Conservation (phyloP, 2,888 invertebrate genomes). For the Drosophila percnosoma region DNA sequence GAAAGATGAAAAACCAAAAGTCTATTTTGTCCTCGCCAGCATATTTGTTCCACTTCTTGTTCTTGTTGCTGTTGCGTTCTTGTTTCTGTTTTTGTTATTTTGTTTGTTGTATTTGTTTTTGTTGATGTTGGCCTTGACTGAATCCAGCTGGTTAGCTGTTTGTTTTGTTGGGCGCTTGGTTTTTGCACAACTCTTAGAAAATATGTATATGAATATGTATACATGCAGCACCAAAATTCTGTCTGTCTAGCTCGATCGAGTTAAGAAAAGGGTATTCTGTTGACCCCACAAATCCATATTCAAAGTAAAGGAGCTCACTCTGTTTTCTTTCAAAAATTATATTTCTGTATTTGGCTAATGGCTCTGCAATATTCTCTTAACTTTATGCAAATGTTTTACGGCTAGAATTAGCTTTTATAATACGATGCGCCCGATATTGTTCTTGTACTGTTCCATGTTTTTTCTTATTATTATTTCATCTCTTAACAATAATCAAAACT, state of each 20-base stretch:
- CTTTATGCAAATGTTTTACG: slow-evolving; percentile 12
- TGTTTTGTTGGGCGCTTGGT: slow-evolving; percentile 12
- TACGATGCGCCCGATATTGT: background rate
- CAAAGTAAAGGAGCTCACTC: slow-evolving; percentile 11
- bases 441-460: background rate
- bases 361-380: background rate
- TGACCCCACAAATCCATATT: slow-evolving; percentile 9
- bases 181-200: slow-evolving; percentile 23
- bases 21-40: slow-evolving; percentile 62
- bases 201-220: background rate
- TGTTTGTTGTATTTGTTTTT: slow-evolving; percentile 22
- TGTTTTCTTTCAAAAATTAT: slow-evolving; percentile 3
- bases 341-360: slow-evolving; percentile 6
- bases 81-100: slow-evolving; percentile 23
- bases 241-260: background rate
- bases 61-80: slow-evolving; percentile 4
- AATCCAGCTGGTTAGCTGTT: slow-evolving; percentile 33
- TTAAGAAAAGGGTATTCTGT: background rate
- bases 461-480: background rate
- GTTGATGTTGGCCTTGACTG: slow-evolving; percentile 64
- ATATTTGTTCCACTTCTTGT: slow-evolving; percentile 31
- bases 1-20: slow-evolving; percentile 81
- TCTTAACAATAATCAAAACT: slow-evolving; percentile 7
- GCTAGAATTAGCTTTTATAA: slow-evolving; percentile 1
- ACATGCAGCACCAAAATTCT: slow-evolving; percentile 1